A percentile compares a stretch with the other conserved stretches of the same genome.
These are phyloP conservation scores for Dromococcyx pavoninus DNA, from an alignment of 2,797 vertebrate genomes.

Conservation along the genomic window DNA sequence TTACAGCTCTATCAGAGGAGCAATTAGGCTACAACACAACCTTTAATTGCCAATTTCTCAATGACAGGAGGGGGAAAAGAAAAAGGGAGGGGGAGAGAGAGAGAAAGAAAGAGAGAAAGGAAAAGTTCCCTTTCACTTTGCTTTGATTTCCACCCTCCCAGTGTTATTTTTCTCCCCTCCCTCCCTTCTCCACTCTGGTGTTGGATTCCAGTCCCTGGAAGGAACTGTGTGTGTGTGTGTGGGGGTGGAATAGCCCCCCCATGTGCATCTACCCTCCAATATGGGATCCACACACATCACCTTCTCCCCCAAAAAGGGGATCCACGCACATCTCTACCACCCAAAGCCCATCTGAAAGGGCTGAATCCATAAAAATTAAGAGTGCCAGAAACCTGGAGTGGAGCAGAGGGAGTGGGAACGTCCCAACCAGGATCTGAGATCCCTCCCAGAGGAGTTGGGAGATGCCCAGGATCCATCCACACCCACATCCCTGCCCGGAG, in stretches of 20 bases:
- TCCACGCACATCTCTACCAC: too few species aligned
- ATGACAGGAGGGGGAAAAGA: neutral
- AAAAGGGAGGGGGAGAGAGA: neutral
- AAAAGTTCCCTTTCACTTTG: neutral
- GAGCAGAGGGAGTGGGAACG: too few species aligned
- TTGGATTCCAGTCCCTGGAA: neutral
- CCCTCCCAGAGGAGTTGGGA: neutral
- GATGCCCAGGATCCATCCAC: rapidly evolving
- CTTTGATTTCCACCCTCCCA: neutral
- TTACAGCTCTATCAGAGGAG: neutral
- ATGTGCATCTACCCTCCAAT: too few species aligned
- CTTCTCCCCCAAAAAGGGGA: neutral
- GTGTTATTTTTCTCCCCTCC: rapidly evolving
- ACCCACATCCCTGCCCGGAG: conserved; percentile 10
- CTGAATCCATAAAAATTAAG: too few species aligned
- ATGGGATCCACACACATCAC: too few species aligned
- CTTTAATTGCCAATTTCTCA: neutral
- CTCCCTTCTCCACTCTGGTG: neutral
- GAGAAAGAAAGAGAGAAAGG: too few species aligned
- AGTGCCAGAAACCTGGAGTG: too few species aligned
- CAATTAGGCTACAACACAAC: neutral
- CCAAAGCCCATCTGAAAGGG: neutral
- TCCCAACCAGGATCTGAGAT: neutral
- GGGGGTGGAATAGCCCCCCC: too few species aligned
- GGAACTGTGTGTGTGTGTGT: neutral